Percentiles rank a stretch among this genome's conserved stretches.
These are phyloP conservation scores for Papilio polytes DNA, from an alignment of 1,140 invertebrate genomes.

Conservation along the genomic window DNA sequence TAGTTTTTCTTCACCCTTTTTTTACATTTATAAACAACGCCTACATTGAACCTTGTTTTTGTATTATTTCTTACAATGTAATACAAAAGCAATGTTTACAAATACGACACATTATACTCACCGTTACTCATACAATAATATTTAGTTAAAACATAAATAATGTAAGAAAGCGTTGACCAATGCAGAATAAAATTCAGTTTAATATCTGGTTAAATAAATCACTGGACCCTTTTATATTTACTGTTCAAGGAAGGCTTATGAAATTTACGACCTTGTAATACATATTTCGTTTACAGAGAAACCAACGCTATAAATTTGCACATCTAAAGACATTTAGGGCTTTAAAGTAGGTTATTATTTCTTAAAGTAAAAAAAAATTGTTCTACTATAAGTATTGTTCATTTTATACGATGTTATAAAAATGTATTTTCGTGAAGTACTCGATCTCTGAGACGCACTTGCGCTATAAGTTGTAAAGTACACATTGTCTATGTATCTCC, in stretches of 20 bases:
- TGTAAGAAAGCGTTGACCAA: constrained; percentile 3
- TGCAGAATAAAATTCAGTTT: background rate
- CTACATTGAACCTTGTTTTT: background rate
- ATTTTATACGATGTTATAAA: background rate
- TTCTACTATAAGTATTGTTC: background rate
- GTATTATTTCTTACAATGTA: background rate
- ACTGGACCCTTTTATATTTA: background rate
- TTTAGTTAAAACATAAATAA: background rate
- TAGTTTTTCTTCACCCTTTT: background rate
- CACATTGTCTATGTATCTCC: background rate
- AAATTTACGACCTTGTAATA: constrained; percentile 4
- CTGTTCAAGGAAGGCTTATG: background rate
- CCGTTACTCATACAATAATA: background rate
- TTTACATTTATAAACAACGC: background rate
- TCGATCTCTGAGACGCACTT: background rate
- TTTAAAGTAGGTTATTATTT: background rate
- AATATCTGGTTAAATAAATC: background rate
- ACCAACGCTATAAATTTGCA: background rate
- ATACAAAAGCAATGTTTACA: background rate
- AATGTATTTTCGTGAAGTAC: background rate
- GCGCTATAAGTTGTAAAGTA: background rate
- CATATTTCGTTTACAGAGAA: background rate
- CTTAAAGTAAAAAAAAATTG: background rate
- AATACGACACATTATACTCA: background rate
- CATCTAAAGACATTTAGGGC: background rate